Evolutionary conservation across 1,140 invertebrate species (phyloP), one percentile per base, ranked within the genome.

Genomic region (Mercenaria mercenaria): DNA sequence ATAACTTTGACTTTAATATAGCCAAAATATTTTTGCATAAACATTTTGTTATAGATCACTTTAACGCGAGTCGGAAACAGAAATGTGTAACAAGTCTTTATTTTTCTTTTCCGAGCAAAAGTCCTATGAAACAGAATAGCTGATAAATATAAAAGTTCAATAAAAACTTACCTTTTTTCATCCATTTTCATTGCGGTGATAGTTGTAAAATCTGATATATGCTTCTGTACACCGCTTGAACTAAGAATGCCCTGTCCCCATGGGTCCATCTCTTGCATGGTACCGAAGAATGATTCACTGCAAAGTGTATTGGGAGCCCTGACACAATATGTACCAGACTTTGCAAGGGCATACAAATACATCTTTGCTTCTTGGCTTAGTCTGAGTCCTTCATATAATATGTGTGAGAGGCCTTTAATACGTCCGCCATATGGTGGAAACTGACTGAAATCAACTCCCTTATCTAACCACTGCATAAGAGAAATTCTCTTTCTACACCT

Each of bases 241-340:
- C 15, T 32, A 4, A 74, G 69, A 8, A 34, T 37, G 11, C 20
- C 69, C 34, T 74, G 69, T 26, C 69, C 69, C 69, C 69, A 74
- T 26, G 69, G 69, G n/a, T n/a, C n/a, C n/a, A n/a, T n/a, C n/a
- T n/a, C n/a, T n/a, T n/a, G n/a, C n/a, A n/a, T n/a, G n/a, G 29
- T 74, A n/a, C 26, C 15, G 37, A 83, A 83, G n/a, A 83, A 83
- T 0, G 56, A 64, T 83, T 83, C 80, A 4, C 6, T 20, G 26
- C 80, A 83, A 32, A 83, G 56, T n/a, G 80, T 83, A 43, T 67
- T 64, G 10, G 80, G 80, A 34, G 80, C 52, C 43, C 80, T 64
- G 56, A 64, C 80, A 41, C 80, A 83, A 41, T 83, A 83, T 41
- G 80, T 83, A 6, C 80, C 59, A 8, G 13, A 26, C 18, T 64